A percentile compares a stretch with the other conserved stretches of the same genome.
Evolutionary conservation across 2,888 invertebrate species (phyloP).

Genomic region (Eurois occulta): DNA sequence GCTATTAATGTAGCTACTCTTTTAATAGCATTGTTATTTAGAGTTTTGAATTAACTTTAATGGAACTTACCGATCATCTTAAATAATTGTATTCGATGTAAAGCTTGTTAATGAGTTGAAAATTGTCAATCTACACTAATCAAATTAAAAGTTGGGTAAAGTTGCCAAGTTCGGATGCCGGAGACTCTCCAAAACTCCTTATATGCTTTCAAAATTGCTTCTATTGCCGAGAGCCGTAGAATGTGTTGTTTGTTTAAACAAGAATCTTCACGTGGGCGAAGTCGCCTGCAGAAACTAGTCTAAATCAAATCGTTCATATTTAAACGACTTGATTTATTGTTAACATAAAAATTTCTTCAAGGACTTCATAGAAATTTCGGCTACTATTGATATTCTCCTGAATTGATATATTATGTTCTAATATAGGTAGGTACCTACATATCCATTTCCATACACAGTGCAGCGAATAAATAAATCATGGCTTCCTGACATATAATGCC

Average conservation of each 20-base stretch:
- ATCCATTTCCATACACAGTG: slow-evolving; percentile 42
- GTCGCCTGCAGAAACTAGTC: background rate
- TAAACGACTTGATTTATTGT: background rate
- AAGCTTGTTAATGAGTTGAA: slow-evolving; percentile 5
- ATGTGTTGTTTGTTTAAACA: background rate
- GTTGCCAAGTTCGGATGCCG: background rate
- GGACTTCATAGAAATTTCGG: slow-evolving; percentile 11
- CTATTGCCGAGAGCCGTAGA: background rate
- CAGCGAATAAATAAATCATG: slow-evolving; percentile 50
- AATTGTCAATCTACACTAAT: background rate
- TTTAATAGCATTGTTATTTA: background rate
- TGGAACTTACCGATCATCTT: background rate
- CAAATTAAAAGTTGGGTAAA: background rate
- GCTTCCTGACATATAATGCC: slow-evolving; percentile 44
- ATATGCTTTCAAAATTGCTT: background rate
- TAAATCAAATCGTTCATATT: background rate
- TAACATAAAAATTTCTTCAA: background rate
- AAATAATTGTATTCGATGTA: background rate
- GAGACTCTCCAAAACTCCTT: background rate
- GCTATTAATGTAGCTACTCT: background rate
- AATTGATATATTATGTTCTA: slow-evolving; percentile 35
- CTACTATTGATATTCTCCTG: slow-evolving; percentile 36
- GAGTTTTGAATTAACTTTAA: background rate
- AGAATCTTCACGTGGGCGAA: background rate
- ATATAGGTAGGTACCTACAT: too few relatives aligned